Percentiles rank a stretch among this genome's conserved stretches.
Evolutionary conservation across 1,140 invertebrate species (phyloP).

Genomic region (Aleiodes sp.): DNA sequence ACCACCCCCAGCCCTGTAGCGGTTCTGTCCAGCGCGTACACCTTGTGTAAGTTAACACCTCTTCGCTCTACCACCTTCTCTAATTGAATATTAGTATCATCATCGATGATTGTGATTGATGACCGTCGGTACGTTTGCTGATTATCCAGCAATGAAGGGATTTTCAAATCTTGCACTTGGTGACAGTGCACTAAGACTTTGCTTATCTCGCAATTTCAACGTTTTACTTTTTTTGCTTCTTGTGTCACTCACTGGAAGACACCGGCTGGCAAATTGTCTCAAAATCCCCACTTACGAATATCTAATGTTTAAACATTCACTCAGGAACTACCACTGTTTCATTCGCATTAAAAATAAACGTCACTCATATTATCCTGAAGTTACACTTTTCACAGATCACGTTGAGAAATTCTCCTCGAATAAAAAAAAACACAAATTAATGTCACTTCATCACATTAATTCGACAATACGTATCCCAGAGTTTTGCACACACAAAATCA

Average conservation of each 20-base stretch:
- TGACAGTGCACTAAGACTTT: too few species aligned
- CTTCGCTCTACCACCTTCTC: slow-evolving; percentile 44
- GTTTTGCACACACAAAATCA: neutral
- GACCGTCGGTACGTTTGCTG: slow-evolving; percentile 38
- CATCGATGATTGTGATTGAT: slow-evolving; percentile 35
- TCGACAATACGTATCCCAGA: neutral
- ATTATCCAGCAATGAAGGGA: slow-evolving; percentile 34
- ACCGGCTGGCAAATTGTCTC: too few species aligned
- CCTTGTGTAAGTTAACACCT: slow-evolving; percentile 56
- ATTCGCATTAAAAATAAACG: neutral
- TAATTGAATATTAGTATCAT: slow-evolving; percentile 54
- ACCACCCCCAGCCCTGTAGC: slow-evolving; percentile 63
- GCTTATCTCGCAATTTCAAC: too few species aligned
- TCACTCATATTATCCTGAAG: neutral
- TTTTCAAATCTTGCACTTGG: slow-evolving; percentile 33
- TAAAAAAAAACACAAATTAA: neutral
- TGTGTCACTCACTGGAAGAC: too few species aligned
- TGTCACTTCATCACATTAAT: neutral
- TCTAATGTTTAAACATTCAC: too few species aligned
- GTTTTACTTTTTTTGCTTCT: too few species aligned
- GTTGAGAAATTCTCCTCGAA: too few species aligned
- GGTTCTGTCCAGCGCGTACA: slow-evolving; percentile 66
- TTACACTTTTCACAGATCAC: slow-evolving; percentile 2
- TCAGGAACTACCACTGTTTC: too few species aligned
- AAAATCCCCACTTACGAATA: too few species aligned